Evolutionary conservation across 1,140 invertebrate species (phyloP), one percentile per base, ranked within the genome.

Genomic region (Tenebrio molitor): DNA sequence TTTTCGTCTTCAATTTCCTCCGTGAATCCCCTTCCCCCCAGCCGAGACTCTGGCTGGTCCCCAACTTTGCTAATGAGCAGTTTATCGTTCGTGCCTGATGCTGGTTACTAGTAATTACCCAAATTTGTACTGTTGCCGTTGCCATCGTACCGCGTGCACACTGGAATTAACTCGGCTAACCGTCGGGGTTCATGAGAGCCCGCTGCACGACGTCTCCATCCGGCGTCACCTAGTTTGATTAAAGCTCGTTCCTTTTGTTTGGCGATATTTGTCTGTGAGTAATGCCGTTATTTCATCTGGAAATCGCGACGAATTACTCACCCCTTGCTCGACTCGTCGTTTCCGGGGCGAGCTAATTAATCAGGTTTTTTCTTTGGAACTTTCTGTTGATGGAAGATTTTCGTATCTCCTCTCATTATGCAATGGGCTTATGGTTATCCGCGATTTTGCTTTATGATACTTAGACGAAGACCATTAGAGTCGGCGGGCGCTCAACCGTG

Each of bases 1-100:
- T 66, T 66, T 66, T 66, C 64, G 36, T 66, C 64, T 66, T 42
- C 64, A 66, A 66, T 66, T 66, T 66, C 64, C 53, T 62, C 53
- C n/a, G 19, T 29, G 25, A 8, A 39, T 39, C 36, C 39, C 64
- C 19, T 36, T 62, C 15, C 39, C 23, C 50, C 3, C 2, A 29
- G 15, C n/a, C 8, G 21, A 58, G 50, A 58, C 50, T 58, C 50
- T 58, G 50, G 50, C 50, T 58, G 50, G 50, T 58, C 50, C 50
- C 50, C 50, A 58, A 58, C 50, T 65, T 44, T 65, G 33, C 63
- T 65, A 65, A 65, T 65, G 63, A 65, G 63, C 63, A 65, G 63
- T 65, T 65, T 65, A 65, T 65, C 63, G 63, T 44, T 65, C 63
- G 63, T 41, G 63, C 63, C 63, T 65, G 63, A 39, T 65, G 63